phyloP scores from a whole-genome alignment of 2,797 vertebrate species.

The Okamejei kenojei region DNA sequence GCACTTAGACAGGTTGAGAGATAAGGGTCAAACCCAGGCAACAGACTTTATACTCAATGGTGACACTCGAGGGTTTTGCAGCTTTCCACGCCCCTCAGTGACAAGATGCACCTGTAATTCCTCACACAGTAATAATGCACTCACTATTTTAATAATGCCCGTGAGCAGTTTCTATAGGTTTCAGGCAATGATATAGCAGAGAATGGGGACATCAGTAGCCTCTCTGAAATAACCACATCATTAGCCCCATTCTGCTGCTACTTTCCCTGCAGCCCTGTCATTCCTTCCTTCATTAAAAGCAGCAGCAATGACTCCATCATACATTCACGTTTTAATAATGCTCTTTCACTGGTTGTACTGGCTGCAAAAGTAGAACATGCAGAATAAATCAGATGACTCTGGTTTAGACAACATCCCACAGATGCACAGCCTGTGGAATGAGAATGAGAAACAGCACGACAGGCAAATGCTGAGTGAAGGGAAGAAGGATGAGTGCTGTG shows the following conservation, averaged over 20 bases:
- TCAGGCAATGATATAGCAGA: not conserved
- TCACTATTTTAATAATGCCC: not conserved
- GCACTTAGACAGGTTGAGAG: no score
- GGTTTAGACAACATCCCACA: not conserved
- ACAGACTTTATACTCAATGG: not conserved
- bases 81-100: not conserved
- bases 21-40: not conserved
- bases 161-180: not conserved
- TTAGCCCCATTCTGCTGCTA: not conserved
- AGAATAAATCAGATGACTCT: not conserved
- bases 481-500: not conserved
- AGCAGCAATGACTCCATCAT: not conserved
- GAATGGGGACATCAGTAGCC: not conserved
- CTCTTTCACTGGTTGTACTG: not conserved
- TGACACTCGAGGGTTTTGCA: not conserved
- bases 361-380: not conserved
- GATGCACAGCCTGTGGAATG: not conserved
- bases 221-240: not conserved
- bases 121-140: not conserved
- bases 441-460: not conserved
- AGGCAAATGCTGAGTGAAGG: not conserved
- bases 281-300: not conserved
- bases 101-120: not conserved
- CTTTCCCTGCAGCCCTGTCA: no score
- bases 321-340: not conserved